Evolutionary conservation across 2,797 vertebrate species (phyloP).

Genomic region (Chelidonichthys spinosus): DNA sequence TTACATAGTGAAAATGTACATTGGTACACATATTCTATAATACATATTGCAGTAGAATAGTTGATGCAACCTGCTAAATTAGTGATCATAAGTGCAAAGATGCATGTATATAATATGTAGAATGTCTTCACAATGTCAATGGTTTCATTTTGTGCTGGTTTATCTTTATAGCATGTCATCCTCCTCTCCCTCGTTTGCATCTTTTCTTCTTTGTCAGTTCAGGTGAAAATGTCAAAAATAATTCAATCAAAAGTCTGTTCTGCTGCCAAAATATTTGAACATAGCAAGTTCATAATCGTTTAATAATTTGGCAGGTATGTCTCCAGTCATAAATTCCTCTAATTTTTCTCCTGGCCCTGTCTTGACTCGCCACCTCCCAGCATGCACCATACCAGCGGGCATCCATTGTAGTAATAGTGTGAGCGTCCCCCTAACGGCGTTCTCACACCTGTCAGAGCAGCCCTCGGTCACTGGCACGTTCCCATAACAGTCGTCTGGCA

Average conservation of each 20-base stretch:
- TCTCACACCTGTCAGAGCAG: slow-evolving; percentile 74
- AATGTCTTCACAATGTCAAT: neutral
- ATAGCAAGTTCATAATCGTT: neutral
- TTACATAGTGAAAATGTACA: neutral
- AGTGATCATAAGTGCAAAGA: neutral
- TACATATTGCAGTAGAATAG: neutral
- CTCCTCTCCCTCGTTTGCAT: neutral
- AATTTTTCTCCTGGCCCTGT: slow-evolving; percentile 20
- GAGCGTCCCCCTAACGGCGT: slow-evolving; percentile 44
- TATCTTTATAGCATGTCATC: neutral
- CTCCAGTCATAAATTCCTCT: slow-evolving; percentile 48
- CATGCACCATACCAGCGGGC: slow-evolving; percentile 57
- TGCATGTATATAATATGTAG: neutral
- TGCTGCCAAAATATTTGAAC: neutral
- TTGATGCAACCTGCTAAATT: neutral
- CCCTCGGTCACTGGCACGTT: slow-evolving; percentile 55
- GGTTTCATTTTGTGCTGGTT: neutral
- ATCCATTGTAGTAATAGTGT: slow-evolving; percentile 45
- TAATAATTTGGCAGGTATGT: slow-evolving; percentile 31
- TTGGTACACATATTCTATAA: neutral
- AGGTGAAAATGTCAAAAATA: neutral
- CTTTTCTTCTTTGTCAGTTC: neutral
- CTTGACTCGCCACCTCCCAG: slow-evolving; percentile 61
- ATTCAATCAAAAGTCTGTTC: neutral
- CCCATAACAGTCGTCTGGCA: slow-evolving; percentile 48